phyloP scores from a whole-genome alignment of 1,140 invertebrate species.

The Hylyphantes graminicola region DNA sequence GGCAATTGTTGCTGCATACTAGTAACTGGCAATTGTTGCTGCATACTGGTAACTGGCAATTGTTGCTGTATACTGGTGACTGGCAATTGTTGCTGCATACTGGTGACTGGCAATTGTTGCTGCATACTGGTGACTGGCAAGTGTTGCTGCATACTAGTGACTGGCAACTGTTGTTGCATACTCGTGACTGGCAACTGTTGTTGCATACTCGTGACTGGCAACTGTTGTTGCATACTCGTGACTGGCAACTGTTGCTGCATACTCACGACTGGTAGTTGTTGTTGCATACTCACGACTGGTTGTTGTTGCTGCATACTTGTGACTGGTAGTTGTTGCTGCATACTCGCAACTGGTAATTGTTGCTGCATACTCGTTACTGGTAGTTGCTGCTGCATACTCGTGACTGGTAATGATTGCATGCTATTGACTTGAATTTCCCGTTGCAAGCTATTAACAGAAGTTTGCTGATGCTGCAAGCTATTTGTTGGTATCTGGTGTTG shows the following conservation, averaged over 20 bases:
- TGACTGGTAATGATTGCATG: constrained; percentile 5
- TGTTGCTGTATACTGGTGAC: constrained; percentile 2
- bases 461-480: constrained; percentile 10
- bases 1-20: too few relatives aligned
- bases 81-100: constrained; percentile 2
- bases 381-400: not conserved
- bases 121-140: too few relatives aligned
- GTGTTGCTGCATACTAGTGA: too few relatives aligned
- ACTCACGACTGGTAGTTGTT: not conserved
- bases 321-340: constrained; percentile 5
- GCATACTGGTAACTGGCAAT: too few relatives aligned
- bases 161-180: too few relatives aligned
- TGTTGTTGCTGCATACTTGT: not conserved
- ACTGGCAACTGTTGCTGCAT: not conserved
- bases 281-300: not conserved
- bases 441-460: not conserved
- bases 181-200: not conserved
- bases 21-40: too few relatives aligned
- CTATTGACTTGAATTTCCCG: not conserved
- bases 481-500: too few relatives aligned
- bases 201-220: not conserved
- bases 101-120: too few relatives aligned
- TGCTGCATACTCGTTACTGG: constrained; percentile 5
- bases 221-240: not conserved
- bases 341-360: not conserved